Base-by-base conservation (phyloP, 2,888 invertebrate species). In the Tyria jacobaeae region DNA sequence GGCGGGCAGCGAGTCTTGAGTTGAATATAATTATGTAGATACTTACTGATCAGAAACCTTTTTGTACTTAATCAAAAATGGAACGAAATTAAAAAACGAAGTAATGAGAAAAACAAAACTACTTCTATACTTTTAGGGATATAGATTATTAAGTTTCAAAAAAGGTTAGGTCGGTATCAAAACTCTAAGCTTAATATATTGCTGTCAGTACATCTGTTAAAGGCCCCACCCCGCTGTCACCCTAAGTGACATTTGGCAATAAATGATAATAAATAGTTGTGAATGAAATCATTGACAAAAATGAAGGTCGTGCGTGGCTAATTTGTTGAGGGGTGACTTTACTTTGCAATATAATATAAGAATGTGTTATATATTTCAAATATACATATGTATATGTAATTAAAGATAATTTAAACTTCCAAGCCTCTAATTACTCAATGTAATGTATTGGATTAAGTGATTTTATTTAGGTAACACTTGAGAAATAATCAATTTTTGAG, bases 181-280 rank as follows among this genome's bases (percentile, higher is more conserved):
- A 27, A 54, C 25, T 17, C 15, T 49, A 15, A 55, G 51, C 50
- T 51, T 52, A 56, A 64, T 60, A 52, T 60, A 60, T 53, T n/a
- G 49, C 53, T n/a, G 24, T 14, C 39, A 12, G 15, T 25, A 57
- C 74, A 73, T 68, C 64, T 76, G 71, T 60, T 62, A 10, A 17
- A 6, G 49, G 47, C 58, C 59, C 47, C 55, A 34, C 55, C 55
- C 57, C 51, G 55, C 41, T 59, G 60, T 70, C 31, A 49, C 47
- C 53, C 49, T 21, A 31, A 48, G 50, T 21, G 60, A 44, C 57
- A 55, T 66, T 66, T 58, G 58, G 52, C 54, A 65, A 67, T 62
- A 54, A 66, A 61, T 64, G 49, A 17, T 37, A 52, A 60, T 59
- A 50, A 66, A 62, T 68, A 57, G 48, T 57, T 60, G 24, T 25